A percentile compares a stretch with the other conserved stretches of the same genome.
These are phyloP conservation scores for Planiliza haematocheilus DNA, from an alignment of 2,113 vertebrate species.

Conservation along the genomic window DNA sequence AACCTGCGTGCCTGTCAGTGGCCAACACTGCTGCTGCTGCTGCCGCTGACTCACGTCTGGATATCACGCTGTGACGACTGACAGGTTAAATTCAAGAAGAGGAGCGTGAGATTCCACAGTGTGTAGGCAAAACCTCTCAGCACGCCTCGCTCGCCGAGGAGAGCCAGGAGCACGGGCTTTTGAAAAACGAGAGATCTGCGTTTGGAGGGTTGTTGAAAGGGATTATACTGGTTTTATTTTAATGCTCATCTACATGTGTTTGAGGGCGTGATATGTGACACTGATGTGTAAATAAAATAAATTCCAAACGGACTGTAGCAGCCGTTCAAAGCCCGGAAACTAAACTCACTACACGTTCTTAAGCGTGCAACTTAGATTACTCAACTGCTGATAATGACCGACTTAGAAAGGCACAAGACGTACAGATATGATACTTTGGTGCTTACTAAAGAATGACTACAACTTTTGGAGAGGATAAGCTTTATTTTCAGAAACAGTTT, in stretches of 20 bases:
- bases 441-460: too few species aligned
- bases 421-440: too few species aligned
- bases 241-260: neutral
- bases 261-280: neutral
- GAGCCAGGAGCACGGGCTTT: constrained; percentile 10
- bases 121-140: constrained; percentile 59
- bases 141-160: constrained; percentile 11
- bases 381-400: too few species aligned
- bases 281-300: neutral
- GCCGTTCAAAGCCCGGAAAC: neutral
- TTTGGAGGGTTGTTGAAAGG: neutral
- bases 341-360: too few species aligned
- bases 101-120: constrained; percentile 29
- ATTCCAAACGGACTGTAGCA: neutral
- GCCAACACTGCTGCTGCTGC: neutral
- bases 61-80: constrained; percentile 39
- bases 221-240: neutral
- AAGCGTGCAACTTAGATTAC: too few species aligned
- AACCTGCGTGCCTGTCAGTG: neutral
- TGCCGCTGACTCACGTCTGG: constrained; percentile 51
- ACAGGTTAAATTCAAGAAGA: constrained; percentile 33
- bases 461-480: too few species aligned
- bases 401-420: too few species aligned
- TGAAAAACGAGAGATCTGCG: neutral
- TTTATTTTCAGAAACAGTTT: too few species aligned